These are phyloP conservation scores for Agonopterix alstromeriana DNA, from an alignment of 2,888 invertebrate species.

Conservation along the genomic window DNA sequence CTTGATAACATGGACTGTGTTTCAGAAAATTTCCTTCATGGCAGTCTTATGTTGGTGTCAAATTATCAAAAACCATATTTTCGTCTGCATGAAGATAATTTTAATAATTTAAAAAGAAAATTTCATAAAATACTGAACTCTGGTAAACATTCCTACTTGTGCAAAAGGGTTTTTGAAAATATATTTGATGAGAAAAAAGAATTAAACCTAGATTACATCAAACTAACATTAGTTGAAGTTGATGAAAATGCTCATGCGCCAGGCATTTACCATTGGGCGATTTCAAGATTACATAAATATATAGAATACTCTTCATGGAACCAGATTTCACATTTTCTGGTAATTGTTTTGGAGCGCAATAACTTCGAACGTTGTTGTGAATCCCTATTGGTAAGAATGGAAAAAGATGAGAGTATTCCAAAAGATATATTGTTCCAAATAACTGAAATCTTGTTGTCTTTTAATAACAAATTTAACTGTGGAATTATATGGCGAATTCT, in stretches of 20 bases:
- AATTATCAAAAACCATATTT: slow-evolving; percentile 33
- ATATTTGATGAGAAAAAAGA: slow-evolving; percentile 16
- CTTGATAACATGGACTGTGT: slow-evolving; percentile 20
- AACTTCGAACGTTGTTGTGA: slow-evolving; percentile 41
- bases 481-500: slow-evolving; percentile 45
- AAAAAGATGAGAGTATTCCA: slow-evolving; percentile 18
- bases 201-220: slow-evolving; percentile 18
- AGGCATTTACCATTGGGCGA: slow-evolving; percentile 46
- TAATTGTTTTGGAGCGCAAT: slow-evolving; percentile 26
- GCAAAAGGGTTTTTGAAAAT: slow-evolving; percentile 37
- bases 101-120: slow-evolving; percentile 23
- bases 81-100: slow-evolving; percentile 13
- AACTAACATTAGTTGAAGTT: slow-evolving; percentile 28
- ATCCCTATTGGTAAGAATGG: slow-evolving; percentile 33
- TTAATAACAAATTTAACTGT: slow-evolving; percentile 28
- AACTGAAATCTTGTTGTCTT: slow-evolving; percentile 28
- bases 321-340: slow-evolving; percentile 30
- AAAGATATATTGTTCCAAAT: slow-evolving; percentile 25
- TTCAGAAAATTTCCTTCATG: slow-evolving; percentile 57
- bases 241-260: slow-evolving; percentile 26
- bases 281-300: slow-evolving; percentile 31
- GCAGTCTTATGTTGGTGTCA: slow-evolving; percentile 39
- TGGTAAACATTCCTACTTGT: slow-evolving; percentile 40
- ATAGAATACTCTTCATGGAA: slow-evolving; percentile 30
- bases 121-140: slow-evolving; percentile 19